Conservation (phyloP, 2,888 invertebrate genomes). For the Macrophya alboannulata region DNA sequence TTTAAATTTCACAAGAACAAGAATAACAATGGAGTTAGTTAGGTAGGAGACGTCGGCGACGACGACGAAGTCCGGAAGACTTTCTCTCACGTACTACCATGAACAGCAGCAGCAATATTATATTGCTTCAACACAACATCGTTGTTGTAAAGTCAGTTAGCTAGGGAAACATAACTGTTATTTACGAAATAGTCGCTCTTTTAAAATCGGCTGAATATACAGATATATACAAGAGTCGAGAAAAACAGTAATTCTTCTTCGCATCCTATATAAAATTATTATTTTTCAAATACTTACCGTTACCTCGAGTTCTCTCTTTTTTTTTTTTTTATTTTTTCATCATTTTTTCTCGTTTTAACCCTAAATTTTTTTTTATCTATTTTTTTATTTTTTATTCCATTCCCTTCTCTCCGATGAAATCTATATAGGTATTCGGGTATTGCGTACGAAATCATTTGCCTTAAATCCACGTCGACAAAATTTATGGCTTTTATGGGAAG, state of each 20-base stretch:
- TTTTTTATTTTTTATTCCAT: neutral
- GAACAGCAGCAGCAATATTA: neutral
- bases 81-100: slow-evolving; percentile 44
- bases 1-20: slow-evolving; percentile 32
- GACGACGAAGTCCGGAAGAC: slow-evolving; percentile 29
- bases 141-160: neutral
- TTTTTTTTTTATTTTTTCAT: neutral
- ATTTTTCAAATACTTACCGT: neutral
- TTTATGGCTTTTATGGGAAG: slow-evolving; percentile 1
- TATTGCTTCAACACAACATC: slow-evolving; percentile 9
- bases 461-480: neutral
- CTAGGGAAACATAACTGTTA: neutral
- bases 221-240: neutral
- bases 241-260: neutral
- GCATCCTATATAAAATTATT: neutral
- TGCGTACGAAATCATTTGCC: slow-evolving; percentile 3
- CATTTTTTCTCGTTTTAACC: neutral
- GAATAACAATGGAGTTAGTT: slow-evolving; percentile 18
- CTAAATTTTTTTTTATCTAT: neutral
- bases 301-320: neutral
- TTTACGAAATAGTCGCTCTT: slow-evolving; percentile 11
- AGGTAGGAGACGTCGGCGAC: neutral
- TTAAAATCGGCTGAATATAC: neutral
- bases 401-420: neutral
- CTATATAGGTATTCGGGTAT: neutral